Percentiles rank a stretch among this genome's conserved stretches.
Conservation (phyloP, 2,113 vertebrate genomes). For the Ranitomeya variabilis region DNA sequence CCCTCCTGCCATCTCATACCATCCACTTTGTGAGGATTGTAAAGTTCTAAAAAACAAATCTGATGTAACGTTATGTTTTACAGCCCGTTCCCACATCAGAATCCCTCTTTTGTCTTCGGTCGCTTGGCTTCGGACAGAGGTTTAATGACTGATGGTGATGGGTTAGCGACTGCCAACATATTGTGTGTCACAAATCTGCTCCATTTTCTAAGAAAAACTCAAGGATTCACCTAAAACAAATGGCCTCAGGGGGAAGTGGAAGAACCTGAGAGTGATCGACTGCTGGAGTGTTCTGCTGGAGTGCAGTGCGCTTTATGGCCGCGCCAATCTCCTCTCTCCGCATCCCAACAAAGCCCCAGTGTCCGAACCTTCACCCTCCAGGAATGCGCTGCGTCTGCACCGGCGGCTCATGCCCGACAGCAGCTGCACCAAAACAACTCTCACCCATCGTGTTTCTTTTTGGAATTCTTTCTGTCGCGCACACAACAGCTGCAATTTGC, state of each 20-base stretch:
- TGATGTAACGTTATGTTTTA: neutral
- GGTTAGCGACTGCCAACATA: neutral
- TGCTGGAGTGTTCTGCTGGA: neutral
- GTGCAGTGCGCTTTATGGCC: neutral
- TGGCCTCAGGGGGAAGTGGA: neutral
- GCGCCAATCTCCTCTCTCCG: conserved; percentile 27
- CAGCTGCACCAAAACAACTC: conserved; percentile 50
- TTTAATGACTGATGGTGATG: neutral
- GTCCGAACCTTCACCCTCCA: conserved; percentile 26
- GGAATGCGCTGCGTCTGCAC: conserved; percentile 39
- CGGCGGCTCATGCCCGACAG: conserved; percentile 24
- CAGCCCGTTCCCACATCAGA: neutral
- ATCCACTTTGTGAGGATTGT: neutral
- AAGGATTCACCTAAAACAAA: conserved; percentile 26
- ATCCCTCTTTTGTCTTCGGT: neutral
- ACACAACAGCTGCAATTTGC: conserved; percentile 52
- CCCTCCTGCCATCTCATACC: neutral
- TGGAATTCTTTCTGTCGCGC: conserved; percentile 18
- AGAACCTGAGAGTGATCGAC: neutral
- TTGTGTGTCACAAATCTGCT: conserved; percentile 8
- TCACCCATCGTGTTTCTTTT: conserved; percentile 25
- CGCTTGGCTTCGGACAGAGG: neutral
- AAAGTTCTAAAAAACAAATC: neutral
- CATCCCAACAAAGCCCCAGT: conserved; percentile 45
- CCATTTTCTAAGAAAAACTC: conserved; percentile 8